Evolutionary conservation across 2,888 invertebrate genomes (phyloP).

Genomic region (Pycnomerus fuliginosus): DNA sequence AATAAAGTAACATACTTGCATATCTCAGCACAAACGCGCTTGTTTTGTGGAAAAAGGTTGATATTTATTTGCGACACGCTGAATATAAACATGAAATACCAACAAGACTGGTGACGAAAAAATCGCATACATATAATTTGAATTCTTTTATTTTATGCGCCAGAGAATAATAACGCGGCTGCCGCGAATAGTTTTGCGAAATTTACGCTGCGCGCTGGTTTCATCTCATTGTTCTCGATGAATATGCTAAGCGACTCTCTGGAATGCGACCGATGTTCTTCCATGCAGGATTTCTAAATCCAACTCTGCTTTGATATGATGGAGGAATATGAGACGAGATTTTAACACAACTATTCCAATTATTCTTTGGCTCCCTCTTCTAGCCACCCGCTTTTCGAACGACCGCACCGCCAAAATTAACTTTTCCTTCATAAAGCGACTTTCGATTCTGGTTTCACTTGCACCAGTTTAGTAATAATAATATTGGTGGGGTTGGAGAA

Average conservation of each 20-base stretch:
- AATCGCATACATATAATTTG: conserved; percentile 52
- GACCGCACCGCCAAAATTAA: too few relatives aligned
- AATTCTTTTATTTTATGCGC: conserved; percentile 53
- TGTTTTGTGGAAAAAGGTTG: conserved; percentile 34
- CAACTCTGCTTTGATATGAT: conserved; percentile 22
- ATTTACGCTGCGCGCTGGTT: conserved; percentile 49
- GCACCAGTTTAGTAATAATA: too few relatives aligned
- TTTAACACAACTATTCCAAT: conserved; percentile 23
- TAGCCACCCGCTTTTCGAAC: too few relatives aligned
- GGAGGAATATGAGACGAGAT: conserved; percentile 16
- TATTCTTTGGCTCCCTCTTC: conserved; percentile 9
- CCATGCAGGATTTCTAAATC: conserved; percentile 30
- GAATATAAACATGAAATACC: conserved; percentile 54
- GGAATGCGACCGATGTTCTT: conserved; percentile 40
- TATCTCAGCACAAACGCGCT: conserved; percentile 37
- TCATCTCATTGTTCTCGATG: conserved; percentile 53
- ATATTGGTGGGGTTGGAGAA: too few relatives aligned
- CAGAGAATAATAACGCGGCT: conserved; percentile 50
- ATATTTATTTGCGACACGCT: conserved; percentile 52
- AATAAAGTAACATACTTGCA: conserved; percentile 45
- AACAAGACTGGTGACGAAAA: conserved; percentile 50
- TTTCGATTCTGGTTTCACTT: too few relatives aligned
- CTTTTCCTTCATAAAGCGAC: too few relatives aligned
- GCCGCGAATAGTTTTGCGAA: conserved; percentile 53
- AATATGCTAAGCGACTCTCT: conserved; percentile 49